Evolutionary conservation across 35 echinoderm and acorn worm genomes (phyloP).

Genomic region (Ophiothrix spiculata): DNA sequence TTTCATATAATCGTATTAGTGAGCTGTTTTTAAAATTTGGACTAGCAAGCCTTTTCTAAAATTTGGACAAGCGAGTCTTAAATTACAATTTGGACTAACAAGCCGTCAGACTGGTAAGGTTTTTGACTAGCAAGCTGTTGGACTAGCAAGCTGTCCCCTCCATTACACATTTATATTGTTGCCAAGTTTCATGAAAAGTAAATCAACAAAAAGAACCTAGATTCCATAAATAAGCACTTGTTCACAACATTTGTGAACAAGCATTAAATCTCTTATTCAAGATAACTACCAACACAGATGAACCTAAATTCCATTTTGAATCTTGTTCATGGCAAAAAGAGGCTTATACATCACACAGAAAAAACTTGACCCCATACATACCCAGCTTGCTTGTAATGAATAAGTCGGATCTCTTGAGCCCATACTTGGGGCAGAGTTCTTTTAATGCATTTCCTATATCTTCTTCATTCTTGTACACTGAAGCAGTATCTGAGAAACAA

Average conservation of each 20-base stretch:
- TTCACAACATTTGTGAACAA: neutral
- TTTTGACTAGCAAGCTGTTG: too few relatives aligned
- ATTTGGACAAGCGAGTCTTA: too few relatives aligned
- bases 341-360: neutral
- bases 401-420: constrained; percentile 38
- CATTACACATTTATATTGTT: too few relatives aligned
- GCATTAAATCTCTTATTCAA: neutral
- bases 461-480: constrained; percentile 50
- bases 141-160: too few relatives aligned
- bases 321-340: neutral
- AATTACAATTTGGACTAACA: too few relatives aligned
- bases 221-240: neutral
- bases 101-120: too few relatives aligned
- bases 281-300: too few relatives aligned
- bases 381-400: constrained; percentile 69
- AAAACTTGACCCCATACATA: neutral
- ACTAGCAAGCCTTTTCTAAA: too few relatives aligned
- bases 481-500: constrained; percentile 49
- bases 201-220: neutral
- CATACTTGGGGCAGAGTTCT: constrained; percentile 64
- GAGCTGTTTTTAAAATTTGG: too few relatives aligned
- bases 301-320: neutral
- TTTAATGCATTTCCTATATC: constrained; percentile 51
- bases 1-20: too few relatives aligned
- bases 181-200: too few relatives aligned